These are phyloP conservation scores for Leptopterna dolabrata DNA, from an alignment of 2,888 invertebrate species.

Conservation along the genomic window DNA sequence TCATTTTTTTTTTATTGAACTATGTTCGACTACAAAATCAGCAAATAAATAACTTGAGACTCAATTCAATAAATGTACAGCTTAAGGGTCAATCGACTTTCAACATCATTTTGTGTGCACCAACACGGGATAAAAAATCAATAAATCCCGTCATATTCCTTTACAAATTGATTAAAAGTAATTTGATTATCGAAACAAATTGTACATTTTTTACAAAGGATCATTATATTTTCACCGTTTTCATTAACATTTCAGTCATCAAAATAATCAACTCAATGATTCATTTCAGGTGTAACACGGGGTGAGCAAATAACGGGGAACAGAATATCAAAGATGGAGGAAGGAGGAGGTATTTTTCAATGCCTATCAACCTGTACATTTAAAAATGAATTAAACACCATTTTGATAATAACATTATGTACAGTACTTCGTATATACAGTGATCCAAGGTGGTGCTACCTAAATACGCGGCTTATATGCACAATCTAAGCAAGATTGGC, in stretches of 20 bases:
- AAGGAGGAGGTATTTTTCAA: neutral
- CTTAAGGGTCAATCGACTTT: neutral
- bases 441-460: neutral
- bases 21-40: conserved; percentile 34
- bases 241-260: neutral
- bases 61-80: neutral
- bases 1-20: conserved; percentile 29
- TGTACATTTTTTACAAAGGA: conserved; percentile 16
- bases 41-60: conserved; percentile 8
- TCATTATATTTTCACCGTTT: neutral
- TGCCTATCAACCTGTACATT: neutral
- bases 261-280: neutral
- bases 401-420: neutral
- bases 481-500: conserved; percentile 44
- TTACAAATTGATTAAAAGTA: neutral
- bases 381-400: neutral
- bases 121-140: neutral
- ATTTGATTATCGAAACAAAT: neutral
- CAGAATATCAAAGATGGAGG: neutral
- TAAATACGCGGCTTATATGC: conserved; percentile 25
- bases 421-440: conserved; percentile 9
- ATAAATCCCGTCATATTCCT: neutral
- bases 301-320: neutral
- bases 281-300: neutral
- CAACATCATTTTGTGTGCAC: neutral